These are phyloP conservation scores for Drosophila persimilis DNA, from an alignment of 1,140 invertebrate species.

Conservation along the genomic window DNA sequence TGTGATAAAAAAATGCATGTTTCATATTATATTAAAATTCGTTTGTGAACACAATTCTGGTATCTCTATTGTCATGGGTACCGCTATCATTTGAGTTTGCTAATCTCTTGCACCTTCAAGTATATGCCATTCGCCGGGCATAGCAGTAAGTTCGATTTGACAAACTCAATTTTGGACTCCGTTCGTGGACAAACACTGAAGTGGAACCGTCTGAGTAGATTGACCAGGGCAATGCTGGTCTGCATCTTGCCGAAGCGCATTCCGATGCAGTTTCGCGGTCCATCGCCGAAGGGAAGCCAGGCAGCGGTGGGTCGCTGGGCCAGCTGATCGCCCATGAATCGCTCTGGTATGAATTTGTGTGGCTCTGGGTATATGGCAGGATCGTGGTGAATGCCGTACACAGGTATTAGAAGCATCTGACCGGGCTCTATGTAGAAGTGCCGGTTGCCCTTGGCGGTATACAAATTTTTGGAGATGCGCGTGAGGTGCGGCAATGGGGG, in stretches of 20 bases:
- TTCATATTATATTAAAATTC: too few relatives aligned
- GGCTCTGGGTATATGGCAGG: slow-evolving; percentile 85
- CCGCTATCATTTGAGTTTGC: slow-evolving; percentile 2
- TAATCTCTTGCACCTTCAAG: slow-evolving; percentile 60
- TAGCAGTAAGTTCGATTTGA: slow-evolving; percentile 82
- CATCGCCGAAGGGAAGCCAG: slow-evolving; percentile 86
- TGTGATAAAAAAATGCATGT: too few relatives aligned
- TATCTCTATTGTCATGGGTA: background rate
- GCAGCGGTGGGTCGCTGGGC: slow-evolving; percentile 82
- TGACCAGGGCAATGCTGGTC: slow-evolving; percentile 80
- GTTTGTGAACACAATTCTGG: background rate
- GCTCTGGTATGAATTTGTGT: slow-evolving; percentile 85
- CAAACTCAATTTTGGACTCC: slow-evolving; percentile 82
- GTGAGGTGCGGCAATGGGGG: slow-evolving; percentile 79
- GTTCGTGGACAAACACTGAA: slow-evolving; percentile 80
- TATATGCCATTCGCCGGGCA: slow-evolving; percentile 82
- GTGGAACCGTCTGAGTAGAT: slow-evolving; percentile 78
- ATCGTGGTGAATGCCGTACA: slow-evolving; percentile 86
- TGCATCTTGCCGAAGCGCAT: slow-evolving; percentile 84
- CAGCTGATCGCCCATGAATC: slow-evolving; percentile 83
- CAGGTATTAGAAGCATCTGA: slow-evolving; percentile 84
- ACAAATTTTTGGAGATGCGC: slow-evolving; percentile 69
- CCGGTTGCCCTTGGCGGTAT: slow-evolving; percentile 49
- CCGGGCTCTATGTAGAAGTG: slow-evolving; percentile 64
- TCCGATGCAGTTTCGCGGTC: slow-evolving; percentile 85